Base-by-base conservation (phyloP, 2,888 invertebrate genomes). In the Spilosoma lubricipeda region DNA sequence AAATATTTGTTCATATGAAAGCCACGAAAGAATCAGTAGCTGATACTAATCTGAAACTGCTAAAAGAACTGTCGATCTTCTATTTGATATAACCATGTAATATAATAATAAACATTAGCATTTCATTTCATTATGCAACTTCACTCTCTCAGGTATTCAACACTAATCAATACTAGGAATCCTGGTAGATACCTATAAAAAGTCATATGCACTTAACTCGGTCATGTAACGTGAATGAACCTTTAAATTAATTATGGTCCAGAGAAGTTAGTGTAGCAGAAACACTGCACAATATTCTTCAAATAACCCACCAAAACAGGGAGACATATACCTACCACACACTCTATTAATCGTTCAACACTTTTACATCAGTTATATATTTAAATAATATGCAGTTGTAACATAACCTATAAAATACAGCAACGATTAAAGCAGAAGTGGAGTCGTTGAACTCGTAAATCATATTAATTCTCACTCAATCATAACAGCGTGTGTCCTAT, bases 361-460 rank as follows among this genome's bases (percentile, higher is more conserved):
- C 56, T n/a, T 8, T 27, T 59, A 59, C 27, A 15, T 27, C 13
- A 4, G 3, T 13, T 59, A 13, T 59, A 59, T 27, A 27, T 59
- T 13, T 27, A 15, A 59, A 63, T 30, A 30, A 63, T 5, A 15
- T 63, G 15, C 63, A 63, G 30, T 63, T 63, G 15, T 63, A n/a
- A n/a, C 5, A 63, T 30, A 63, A 30, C 52, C 3, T 63, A 63
- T 63, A 27, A 30, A 30, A 13, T 5, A 63, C 63, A 63, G 63
- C 18, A 30, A 45, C 42, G 27, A 67, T 42, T 42, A 15, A 63
- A 63, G 3, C 15, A 63, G 30, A 27, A 36, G 68, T 56, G 48
- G 74, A 76, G 70, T 15, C 65, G 56, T 52, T 82, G 80, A 76
- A 77, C 77, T 70, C 23, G 63, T 39, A 77, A 73, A 75, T 76